phyloP scores from a whole-genome alignment of 1,140 invertebrate species.

The Seison nebaliae region DNA sequence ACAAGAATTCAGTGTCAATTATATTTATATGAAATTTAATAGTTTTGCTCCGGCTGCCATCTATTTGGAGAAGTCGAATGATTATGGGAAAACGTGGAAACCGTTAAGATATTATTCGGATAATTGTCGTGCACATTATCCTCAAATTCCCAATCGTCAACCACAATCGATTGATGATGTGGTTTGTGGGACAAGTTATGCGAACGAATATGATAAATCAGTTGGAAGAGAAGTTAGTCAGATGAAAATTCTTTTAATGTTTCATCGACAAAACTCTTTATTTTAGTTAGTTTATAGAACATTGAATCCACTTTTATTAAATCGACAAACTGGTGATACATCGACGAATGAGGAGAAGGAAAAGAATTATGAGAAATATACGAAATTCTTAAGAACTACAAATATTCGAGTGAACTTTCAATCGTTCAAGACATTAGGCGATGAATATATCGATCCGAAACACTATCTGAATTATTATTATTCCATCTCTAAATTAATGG shows the following conservation, averaged over 20 bases:
- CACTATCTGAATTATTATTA: slow-evolving; percentile 68
- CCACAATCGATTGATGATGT: no score
- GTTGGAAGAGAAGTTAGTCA: slow-evolving; percentile 60
- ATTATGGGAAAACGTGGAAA: slow-evolving; percentile 68
- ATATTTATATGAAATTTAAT: slow-evolving; percentile 75
- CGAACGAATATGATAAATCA: slow-evolving; percentile 55
- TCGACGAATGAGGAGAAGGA: slow-evolving; percentile 30
- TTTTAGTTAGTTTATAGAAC: no score
- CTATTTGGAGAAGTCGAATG: slow-evolving; percentile 69
- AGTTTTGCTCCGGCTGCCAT: slow-evolving; percentile 75
- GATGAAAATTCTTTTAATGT: no score
- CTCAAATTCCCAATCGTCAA: slow-evolving; percentile 40
- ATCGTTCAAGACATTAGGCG: slow-evolving; percentile 62
- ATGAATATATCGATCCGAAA: slow-evolving; percentile 49
- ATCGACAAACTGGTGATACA: slow-evolving; percentile 59
- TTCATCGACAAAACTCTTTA: no score
- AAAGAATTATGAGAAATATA: background rate
- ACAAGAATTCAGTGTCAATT: slow-evolving; percentile 87
- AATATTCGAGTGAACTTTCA: slow-evolving; percentile 75
- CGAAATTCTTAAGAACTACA: slow-evolving; percentile 58
- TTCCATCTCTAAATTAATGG: slow-evolving; percentile 71
- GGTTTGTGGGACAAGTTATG: slow-evolving; percentile 68
- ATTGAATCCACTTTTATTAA: no score
- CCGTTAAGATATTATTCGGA: slow-evolving; percentile 74
- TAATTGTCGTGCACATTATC: slow-evolving; percentile 56